These are phyloP conservation scores for Numenius phaeopus DNA, from an alignment of 2,797 vertebrate species.

Conservation along the genomic window DNA sequence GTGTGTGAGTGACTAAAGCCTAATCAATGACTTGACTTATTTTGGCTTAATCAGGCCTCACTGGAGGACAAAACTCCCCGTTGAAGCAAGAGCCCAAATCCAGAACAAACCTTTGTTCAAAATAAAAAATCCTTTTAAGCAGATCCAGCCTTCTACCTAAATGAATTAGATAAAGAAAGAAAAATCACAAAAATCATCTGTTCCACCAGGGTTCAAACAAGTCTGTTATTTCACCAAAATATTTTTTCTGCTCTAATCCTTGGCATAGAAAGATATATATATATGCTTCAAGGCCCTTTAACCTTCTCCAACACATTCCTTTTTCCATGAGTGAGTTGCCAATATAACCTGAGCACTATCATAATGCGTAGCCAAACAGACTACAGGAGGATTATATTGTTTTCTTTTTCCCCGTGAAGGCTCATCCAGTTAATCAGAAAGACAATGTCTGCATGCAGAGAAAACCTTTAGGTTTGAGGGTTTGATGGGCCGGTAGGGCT, in stretches of 20 bases:
- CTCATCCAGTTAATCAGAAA: neutral
- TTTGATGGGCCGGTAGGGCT: neutral
- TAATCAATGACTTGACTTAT: neutral
- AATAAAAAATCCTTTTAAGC: neutral
- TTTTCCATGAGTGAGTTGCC: neutral
- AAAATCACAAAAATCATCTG: neutral
- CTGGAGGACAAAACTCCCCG: neutral
- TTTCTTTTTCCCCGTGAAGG: neutral
- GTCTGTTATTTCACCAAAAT: neutral
- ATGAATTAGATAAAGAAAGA: neutral
- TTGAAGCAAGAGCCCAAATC: neutral
- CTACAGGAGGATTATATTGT: neutral
- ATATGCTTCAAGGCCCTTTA: neutral
- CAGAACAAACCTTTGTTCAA: neutral
- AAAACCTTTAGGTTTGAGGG: neutral
- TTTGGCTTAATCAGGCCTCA: neutral
- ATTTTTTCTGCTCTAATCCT: neutral
- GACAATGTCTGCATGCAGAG: neutral
- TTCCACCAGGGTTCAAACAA: neutral
- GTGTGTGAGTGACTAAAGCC: neutral
- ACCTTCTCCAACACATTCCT: neutral
- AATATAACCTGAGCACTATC: rapidly evolving
- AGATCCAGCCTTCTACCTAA: neutral
- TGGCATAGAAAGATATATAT: neutral
- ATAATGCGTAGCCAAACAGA: neutral